Evolutionary conservation across 2,113 vertebrate species (phyloP).

Genomic region (Percina caprodes): DNA sequence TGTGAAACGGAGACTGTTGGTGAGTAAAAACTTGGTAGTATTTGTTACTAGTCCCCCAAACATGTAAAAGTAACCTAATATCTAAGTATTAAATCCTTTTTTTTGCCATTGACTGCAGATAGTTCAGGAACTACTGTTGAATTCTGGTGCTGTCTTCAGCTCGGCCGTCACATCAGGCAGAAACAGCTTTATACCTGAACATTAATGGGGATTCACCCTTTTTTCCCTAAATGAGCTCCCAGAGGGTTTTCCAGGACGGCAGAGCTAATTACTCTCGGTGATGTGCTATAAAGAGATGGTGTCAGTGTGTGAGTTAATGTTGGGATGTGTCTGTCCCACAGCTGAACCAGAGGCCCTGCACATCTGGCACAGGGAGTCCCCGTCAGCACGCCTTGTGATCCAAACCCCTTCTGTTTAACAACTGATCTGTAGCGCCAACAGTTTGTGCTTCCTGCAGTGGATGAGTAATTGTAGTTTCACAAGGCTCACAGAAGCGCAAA

Average conservation of each 20-base stretch:
- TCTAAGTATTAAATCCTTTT: not conserved
- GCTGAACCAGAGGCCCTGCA: constrained; percentile 40
- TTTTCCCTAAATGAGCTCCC: constrained; percentile 9
- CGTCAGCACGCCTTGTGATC: constrained; percentile 41
- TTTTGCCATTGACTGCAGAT: too few relatives aligned
- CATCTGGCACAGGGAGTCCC: constrained; percentile 59
- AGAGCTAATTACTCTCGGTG: constrained; percentile 52
- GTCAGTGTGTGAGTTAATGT: constrained; percentile 44
- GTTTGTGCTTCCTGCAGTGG: constrained; percentile 4
- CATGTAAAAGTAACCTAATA: not conserved
- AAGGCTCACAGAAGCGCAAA: constrained; percentile 13
- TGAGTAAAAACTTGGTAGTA: not conserved
- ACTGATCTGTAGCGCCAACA: constrained; percentile 18
- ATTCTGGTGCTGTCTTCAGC: not conserved
- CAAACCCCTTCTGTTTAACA: constrained; percentile 31
- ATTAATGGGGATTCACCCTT: constrained; percentile 39
- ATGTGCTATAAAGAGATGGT: constrained; percentile 39
- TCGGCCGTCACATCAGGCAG: not conserved
- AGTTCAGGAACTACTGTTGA: not conserved
- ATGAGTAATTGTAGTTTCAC: not conserved
- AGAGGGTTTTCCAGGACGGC: constrained; percentile 26
- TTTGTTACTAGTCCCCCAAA: not conserved
- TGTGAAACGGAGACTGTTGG: too few relatives aligned
- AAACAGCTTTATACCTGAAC: constrained; percentile 20
- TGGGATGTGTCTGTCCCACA: constrained; percentile 38